Percentiles rank a stretch among this genome's conserved stretches.
These are phyloP conservation scores for Notocelia uddmanniana DNA, from an alignment of 2,888 invertebrate species.

Conservation along the genomic window DNA sequence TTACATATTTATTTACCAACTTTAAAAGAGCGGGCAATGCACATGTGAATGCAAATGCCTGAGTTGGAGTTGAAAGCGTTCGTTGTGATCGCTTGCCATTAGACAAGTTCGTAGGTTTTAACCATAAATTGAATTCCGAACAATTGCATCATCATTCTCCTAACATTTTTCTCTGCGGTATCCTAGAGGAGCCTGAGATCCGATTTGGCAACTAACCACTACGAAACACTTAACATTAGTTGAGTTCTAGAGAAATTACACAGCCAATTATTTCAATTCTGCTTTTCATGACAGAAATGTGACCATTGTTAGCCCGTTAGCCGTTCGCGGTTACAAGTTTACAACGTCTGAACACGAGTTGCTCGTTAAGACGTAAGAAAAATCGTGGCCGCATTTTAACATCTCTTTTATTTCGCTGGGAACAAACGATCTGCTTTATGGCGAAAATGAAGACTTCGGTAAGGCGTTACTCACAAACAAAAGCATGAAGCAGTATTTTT, in stretches of 20 bases:
- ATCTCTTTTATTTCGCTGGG: conserved; percentile 52
- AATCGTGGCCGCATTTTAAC: conserved; percentile 54
- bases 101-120: too few relatives aligned
- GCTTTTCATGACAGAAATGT: conserved; percentile 42
- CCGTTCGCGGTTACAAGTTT: conserved; percentile 45
- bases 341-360: conserved; percentile 58
- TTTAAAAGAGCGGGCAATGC: background rate
- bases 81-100: background rate
- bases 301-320: conserved; percentile 51
- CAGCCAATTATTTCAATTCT: conserved; percentile 25
- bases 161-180: too few relatives aligned
- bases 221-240: too few relatives aligned
- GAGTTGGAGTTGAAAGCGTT: background rate
- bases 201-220: too few relatives aligned
- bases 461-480: conserved; percentile 8
- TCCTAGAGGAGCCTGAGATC: too few relatives aligned
- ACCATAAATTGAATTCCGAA: too few relatives aligned
- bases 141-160: too few relatives aligned
- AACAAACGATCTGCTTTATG: conserved; percentile 35
- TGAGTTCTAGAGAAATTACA: conserved; percentile 3
- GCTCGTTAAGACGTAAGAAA: conserved; percentile 58
- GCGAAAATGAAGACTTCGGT: conserved; percentile 44
- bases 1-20: background rate
- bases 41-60: background rate
- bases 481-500: conserved; percentile 6